phyloP scores from a whole-genome alignment of 2,888 invertebrate genomes.

The Sycophila texana region DNA sequence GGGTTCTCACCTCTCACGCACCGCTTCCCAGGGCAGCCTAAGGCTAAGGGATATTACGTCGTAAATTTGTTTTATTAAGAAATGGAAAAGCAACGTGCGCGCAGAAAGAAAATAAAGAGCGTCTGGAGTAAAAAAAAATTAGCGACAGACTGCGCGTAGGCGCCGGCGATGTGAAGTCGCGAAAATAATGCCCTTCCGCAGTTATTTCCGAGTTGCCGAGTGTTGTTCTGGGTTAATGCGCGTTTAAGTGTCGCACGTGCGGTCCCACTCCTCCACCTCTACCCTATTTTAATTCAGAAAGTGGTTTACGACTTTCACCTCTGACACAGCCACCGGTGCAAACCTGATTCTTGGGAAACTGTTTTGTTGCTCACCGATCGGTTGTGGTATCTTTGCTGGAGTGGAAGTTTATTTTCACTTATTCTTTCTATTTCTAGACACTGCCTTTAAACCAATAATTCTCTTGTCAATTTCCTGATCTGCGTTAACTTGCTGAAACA shows the following conservation, averaged over 20 bases:
- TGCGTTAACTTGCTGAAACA: too few relatives aligned
- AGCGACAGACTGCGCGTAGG: background rate
- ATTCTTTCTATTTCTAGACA: too few relatives aligned
- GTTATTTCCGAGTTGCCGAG: constrained; percentile 30
- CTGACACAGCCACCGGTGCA: background rate
- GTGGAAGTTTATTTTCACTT: background rate
- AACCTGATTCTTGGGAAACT: background rate
- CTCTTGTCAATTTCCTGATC: too few relatives aligned
- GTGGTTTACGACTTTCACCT: constrained; percentile 25
- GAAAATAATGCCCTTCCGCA: constrained; percentile 32
- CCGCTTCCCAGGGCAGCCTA: background rate
- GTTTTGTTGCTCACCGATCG: background rate
- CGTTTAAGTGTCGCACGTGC: constrained; percentile 33
- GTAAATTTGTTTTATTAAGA: constrained; percentile 48
- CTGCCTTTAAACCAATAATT: too few relatives aligned
- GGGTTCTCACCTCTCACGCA: too few relatives aligned
- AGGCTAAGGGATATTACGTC: constrained; percentile 35
- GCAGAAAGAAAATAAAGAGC: constrained; percentile 4
- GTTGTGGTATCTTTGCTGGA: background rate
- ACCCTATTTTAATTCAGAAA: constrained; percentile 36
- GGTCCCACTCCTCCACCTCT: background rate
- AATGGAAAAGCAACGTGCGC: constrained; percentile 14
- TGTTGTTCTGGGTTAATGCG: constrained; percentile 40
- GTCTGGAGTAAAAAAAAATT: background rate
- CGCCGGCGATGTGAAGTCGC: background rate